Evolutionary conservation across 2,113 vertebrate genomes (phyloP).

Genomic region (Pluvialis apricaria): DNA sequence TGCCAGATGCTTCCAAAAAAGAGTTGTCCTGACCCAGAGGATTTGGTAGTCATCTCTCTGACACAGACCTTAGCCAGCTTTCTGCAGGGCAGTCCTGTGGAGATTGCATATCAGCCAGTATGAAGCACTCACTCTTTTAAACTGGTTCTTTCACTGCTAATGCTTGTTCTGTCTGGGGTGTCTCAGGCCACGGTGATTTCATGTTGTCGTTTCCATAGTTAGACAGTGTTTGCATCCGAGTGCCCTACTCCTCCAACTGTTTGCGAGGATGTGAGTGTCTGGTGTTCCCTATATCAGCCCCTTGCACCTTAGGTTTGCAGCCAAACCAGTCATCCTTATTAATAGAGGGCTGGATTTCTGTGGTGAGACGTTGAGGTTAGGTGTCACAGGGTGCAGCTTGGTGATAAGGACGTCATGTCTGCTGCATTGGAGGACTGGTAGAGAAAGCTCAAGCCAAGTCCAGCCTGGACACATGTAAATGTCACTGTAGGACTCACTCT

Average conservation of each 20-base stretch:
- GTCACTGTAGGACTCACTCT: not conserved
- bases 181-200: not conserved
- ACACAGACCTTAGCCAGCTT: not conserved
- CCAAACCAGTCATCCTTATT: constrained; percentile 48
- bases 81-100: rapidly evolving
- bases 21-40: not conserved
- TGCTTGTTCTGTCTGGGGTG: not conserved
- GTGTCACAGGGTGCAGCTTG: constrained; percentile 25
- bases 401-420: not conserved
- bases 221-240: not conserved
- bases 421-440: not conserved
- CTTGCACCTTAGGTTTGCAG: not conserved
- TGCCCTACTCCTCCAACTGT: not conserved
- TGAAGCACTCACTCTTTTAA: not conserved
- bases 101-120: not conserved
- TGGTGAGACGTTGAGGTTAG: constrained; percentile 60
- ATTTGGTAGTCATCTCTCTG: constrained; percentile 38
- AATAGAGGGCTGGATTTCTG: constrained; percentile 58
- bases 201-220: not conserved
- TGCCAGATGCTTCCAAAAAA: constrained; percentile 6
- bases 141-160: not conserved
- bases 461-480: not conserved
- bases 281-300: constrained; percentile 12
- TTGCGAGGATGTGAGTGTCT: constrained; percentile 25
- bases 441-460: not conserved